These are phyloP conservation scores for Lindbergichthys nudifrons DNA, from an alignment of 2,797 vertebrate genomes.

Conservation along the genomic window DNA sequence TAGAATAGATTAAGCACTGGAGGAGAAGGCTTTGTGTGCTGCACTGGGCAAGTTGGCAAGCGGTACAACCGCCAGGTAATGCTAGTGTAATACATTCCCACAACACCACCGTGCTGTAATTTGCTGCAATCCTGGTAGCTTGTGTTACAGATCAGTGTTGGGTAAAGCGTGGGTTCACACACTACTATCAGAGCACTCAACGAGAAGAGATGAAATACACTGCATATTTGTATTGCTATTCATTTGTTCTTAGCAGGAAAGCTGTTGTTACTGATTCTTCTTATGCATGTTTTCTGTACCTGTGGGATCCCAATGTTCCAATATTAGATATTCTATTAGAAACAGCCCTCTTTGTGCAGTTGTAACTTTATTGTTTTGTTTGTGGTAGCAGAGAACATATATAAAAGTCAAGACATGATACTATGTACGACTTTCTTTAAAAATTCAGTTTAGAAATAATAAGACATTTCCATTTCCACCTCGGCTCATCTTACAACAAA, in stretches of 20 bases:
- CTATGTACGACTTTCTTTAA: neutral
- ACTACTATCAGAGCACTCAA: slow-evolving; percentile 16
- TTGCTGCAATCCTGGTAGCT: slow-evolving; percentile 13
- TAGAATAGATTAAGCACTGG: slow-evolving; percentile 69
- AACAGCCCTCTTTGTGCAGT: neutral
- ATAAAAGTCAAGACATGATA: neutral
- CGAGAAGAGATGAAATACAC: slow-evolving; percentile 11
- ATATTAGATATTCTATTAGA: neutral
- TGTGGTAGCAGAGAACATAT: neutral
- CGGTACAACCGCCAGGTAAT: slow-evolving; percentile 48
- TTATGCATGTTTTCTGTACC: neutral
- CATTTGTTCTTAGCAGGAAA: neutral
- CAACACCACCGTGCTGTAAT: slow-evolving; percentile 39
- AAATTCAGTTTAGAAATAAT: neutral
- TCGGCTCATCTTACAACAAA: slow-evolving; percentile 18
- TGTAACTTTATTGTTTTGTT: neutral
- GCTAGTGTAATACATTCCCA: slow-evolving; percentile 56
- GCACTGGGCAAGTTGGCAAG: slow-evolving; percentile 52
- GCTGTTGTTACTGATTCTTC: neutral
- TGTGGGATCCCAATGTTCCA: neutral
- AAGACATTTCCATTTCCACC: slow-evolving; percentile 9
- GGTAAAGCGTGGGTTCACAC: slow-evolving; percentile 48
- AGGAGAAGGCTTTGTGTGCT: slow-evolving; percentile 44
- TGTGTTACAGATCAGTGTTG: slow-evolving; percentile 34
- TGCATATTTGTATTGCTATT: slow-evolving; percentile 8